Conservation (phyloP, 53 echinoderm and acorn worm species). For the Astropecten irregularis region DNA sequence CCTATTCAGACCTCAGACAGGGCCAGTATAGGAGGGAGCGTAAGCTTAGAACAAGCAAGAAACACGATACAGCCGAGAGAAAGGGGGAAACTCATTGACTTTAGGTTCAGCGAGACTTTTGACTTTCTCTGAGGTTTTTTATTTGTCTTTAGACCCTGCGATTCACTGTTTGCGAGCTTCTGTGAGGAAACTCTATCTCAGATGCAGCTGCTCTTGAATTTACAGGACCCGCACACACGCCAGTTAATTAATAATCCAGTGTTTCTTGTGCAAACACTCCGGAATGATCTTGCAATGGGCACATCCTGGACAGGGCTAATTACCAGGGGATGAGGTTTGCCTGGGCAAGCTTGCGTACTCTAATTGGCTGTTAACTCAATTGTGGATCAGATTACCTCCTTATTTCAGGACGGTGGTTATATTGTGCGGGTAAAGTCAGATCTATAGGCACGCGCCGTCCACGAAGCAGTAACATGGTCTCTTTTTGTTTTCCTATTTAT, state of each 20-base stretch:
- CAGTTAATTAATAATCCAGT: neutral
- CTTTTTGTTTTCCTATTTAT: no score
- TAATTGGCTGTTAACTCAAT: constrained; percentile 18
- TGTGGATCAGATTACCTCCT: constrained; percentile 49
- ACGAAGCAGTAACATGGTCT: no score
- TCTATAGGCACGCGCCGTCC: no score
- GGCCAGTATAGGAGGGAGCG: no score
- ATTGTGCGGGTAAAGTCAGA: constrained; percentile 13
- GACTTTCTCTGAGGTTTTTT: no score
- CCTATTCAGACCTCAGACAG: neutral
- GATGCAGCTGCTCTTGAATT: neutral
- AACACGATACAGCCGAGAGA: no score
- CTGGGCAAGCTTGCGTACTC: neutral
- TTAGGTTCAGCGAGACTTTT: no score
- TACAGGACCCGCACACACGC: no score
- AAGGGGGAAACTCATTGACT: no score
- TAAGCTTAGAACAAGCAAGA: no score
- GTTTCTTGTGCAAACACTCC: neutral
- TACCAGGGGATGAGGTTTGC: constrained; percentile 1
- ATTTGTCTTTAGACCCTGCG: neutral
- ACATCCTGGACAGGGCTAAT: constrained; percentile 17
- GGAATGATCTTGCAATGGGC: neutral
- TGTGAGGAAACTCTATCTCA: neutral
- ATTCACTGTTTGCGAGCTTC: neutral
- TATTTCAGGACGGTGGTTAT: neutral